phyloP scores from a whole-genome alignment of 2,113 vertebrate genomes.

The Anarhynchus alexandrinus region DNA sequence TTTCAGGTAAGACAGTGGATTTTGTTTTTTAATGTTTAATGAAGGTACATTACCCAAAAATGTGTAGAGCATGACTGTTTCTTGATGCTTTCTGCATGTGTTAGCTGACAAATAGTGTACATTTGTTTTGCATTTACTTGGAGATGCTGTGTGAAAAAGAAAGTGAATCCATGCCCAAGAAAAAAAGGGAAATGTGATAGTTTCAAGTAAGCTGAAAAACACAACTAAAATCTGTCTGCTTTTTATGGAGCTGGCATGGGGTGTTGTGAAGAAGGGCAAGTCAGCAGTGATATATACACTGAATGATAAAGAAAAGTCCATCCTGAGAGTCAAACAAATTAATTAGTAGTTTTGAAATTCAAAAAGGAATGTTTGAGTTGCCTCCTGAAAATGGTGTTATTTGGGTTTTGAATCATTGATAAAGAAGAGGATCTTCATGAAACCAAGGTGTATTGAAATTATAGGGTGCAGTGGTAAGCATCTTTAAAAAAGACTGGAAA shows the following conservation, averaged over 20 bases:
- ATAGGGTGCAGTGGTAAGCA: not conserved
- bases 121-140: not conserved
- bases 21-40: not conserved
- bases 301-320: not conserved
- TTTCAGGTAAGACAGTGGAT: conserved; percentile 79
- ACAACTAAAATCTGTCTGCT: not conserved
- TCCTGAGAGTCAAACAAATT: not conserved
- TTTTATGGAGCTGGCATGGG: not conserved
- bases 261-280: not conserved
- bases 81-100: not conserved
- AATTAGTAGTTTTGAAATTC: not conserved
- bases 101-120: not conserved
- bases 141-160: not conserved
- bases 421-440: not conserved
- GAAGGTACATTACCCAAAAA: not conserved
- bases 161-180: not conserved
- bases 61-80: not conserved
- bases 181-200: not conserved
- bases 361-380: not conserved
- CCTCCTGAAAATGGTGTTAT: not conserved
- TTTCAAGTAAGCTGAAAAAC: not conserved
- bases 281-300: not conserved
- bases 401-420: not conserved
- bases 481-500: not conserved
- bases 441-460: not conserved